Base-by-base conservation (phyloP, 2,888 invertebrate species). In the Apotomis turbidana region DNA sequence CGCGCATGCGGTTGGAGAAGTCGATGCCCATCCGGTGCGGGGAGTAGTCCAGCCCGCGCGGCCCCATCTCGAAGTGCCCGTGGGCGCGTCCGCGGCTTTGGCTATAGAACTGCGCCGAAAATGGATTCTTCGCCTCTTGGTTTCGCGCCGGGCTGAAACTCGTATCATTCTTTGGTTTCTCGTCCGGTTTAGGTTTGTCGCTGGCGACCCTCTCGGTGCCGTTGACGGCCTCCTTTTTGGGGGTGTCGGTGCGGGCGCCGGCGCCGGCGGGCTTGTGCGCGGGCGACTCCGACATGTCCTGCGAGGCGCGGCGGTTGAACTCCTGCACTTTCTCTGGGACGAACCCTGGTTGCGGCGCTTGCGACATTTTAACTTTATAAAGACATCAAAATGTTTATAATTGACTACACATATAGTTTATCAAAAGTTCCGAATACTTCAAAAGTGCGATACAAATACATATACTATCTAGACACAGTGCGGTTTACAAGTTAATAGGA, bases 51-150 rank as follows among this genome's bases (percentile, higher is more conserved):
- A 93, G 72, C 0, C 93, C 93, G 0, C 93, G 86, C 0, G 93
- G 91, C 4, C 93, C 93, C 93, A 93, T 93, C 79, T 94, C 93
- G 72, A 93, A 93, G 77, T 93, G 93, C 0, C 92, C 92, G 63
- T 93, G 91, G 1, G 88, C 83, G 13, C 93, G 78, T 71, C 88
- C 87, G 74, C 80, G 84, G 46, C 90, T 85, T 70, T 90, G 84
- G 38, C 90, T 85, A 71, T 90, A 89, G 51, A 87, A 90, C 60
- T 93, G 87, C 0, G 93, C 90, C 0, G 93, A 90, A 74, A 93
- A 92, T 0, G 93, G 93, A 54, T 92, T 92, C 80, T 92, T 93
- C 75, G 81, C 87, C 15, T 92, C 91, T 38, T 85, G 83, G 15
- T 78, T 83, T 52, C 90, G 83, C 12, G 80, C 79, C 6, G 87